A percentile compares a stretch with the other conserved stretches of the same genome.
These are phyloP conservation scores for Drosophila ironensis DNA, from an alignment of 1,140 invertebrate species.

Conservation along the genomic window DNA sequence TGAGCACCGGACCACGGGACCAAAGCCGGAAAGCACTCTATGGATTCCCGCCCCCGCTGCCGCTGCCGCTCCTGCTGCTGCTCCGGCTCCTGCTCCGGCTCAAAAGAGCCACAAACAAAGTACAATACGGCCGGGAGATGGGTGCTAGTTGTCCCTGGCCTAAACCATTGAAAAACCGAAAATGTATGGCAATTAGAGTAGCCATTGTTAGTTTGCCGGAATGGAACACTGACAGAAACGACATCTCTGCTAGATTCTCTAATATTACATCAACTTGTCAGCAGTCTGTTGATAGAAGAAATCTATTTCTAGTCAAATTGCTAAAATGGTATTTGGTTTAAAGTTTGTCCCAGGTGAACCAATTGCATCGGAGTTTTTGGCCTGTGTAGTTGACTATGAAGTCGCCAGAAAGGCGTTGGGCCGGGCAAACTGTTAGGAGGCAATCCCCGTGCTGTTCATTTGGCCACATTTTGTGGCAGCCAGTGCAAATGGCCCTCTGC, in stretches of 20 bases:
- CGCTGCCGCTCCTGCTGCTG: background rate
- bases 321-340: too few relatives aligned
- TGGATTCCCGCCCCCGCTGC: too few relatives aligned
- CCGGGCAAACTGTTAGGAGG: conserved; percentile 67
- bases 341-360: background rate
- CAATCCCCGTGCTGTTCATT: conserved; percentile 70
- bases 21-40: conserved; percentile 31
- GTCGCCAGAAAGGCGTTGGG: conserved; percentile 16
- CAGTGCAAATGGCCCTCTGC: conserved; percentile 62
- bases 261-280: too few relatives aligned
- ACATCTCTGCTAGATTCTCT: too few relatives aligned
- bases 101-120: conserved; percentile 32
- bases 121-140: conserved; percentile 5
- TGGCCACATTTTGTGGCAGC: conserved; percentile 72
- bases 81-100: background rate
- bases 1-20: background rate
- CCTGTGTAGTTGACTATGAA: conserved; percentile 9
- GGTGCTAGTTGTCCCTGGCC: conserved; percentile 25
- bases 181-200: conserved; percentile 78
- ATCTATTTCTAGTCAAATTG: too few relatives aligned
- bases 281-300: too few relatives aligned
- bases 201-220: conserved; percentile 55
- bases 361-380: background rate
- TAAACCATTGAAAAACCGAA: conserved; percentile 76
- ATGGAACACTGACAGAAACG: conserved; percentile 6